A percentile compares a stretch with the other conserved stretches of the same genome.
These are phyloP conservation scores for Notiomystis cincta DNA, from an alignment of 2,113 vertebrate species.

Conservation along the genomic window DNA sequence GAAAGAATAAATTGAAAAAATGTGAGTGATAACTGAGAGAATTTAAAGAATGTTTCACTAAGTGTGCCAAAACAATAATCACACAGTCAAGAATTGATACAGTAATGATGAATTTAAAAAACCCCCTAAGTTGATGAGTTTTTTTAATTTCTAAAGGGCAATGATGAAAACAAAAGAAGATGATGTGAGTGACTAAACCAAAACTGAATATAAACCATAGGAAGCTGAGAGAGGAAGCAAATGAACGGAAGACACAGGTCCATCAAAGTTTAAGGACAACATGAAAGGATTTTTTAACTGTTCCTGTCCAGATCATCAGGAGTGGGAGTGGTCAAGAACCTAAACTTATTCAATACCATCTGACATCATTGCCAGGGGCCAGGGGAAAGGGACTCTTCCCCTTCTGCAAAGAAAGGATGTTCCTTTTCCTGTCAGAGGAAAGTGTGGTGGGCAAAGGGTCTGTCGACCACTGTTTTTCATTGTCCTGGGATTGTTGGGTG, in stretches of 20 bases:
- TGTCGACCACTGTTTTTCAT: background rate
- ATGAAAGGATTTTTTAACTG: background rate
- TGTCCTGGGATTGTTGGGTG: background rate
- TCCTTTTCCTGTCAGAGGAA: background rate
- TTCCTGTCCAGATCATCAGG: background rate
- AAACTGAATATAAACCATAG: background rate
- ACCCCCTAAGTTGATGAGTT: fast-evolving
- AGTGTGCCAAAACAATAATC: background rate
- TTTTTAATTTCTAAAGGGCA: background rate
- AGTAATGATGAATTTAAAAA: background rate
- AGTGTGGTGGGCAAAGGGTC: fast-evolving
- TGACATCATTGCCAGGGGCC: background rate
- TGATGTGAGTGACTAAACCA: background rate
- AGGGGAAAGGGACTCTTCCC: background rate
- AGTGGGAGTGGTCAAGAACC: no score
- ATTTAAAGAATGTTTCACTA: background rate
- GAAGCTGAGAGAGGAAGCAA: background rate
- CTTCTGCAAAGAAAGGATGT: background rate
- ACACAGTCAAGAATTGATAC: background rate
- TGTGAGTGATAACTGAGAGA: background rate
- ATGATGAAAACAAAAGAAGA: background rate
- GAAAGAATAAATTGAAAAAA: background rate
- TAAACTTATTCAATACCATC: no score
- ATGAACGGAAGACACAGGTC: background rate
- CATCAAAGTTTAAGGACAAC: background rate